Evolutionary conservation across 2,113 vertebrate species (phyloP).

Genomic region (Uria aalge): DNA sequence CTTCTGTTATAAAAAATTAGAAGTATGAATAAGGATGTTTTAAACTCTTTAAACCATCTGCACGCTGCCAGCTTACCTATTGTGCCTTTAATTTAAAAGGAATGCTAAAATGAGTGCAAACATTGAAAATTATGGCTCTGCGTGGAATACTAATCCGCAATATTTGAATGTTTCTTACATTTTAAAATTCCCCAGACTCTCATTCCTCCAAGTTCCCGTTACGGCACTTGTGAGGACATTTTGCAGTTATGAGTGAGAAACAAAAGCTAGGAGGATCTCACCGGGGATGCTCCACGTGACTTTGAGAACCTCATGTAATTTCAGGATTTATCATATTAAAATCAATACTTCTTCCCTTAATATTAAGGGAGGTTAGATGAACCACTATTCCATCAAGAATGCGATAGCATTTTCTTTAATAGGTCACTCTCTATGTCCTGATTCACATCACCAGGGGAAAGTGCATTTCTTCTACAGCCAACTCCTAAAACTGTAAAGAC

Average conservation of each 20-base stretch:
- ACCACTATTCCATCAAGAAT: background rate
- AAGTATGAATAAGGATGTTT: background rate
- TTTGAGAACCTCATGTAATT: background rate
- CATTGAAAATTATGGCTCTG: conserved; percentile 32
- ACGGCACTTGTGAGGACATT: background rate
- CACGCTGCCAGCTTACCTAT: conserved; percentile 22
- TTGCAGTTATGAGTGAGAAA: background rate
- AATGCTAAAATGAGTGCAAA: conserved; percentile 48
- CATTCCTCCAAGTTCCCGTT: background rate
- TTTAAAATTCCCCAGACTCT: conserved; percentile 13
- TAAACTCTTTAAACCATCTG: conserved; percentile 30
- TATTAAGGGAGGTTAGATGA: background rate
- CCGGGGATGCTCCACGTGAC: background rate
- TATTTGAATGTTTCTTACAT: conserved; percentile 38
- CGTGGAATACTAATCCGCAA: background rate
- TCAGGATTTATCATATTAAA: background rate
- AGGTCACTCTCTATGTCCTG: fast-evolving
- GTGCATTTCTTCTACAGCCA: background rate
- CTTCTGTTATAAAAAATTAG: background rate
- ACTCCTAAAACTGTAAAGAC: background rate
- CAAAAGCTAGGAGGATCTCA: background rate
- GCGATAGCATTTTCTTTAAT: background rate
- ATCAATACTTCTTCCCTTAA: background rate
- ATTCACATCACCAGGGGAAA: background rate
- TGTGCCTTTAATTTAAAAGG: conserved; percentile 55